Base-by-base conservation (phyloP, 37 sponge, comb jelly and placozoan species). In the Amphimedon queenslandica region DNA sequence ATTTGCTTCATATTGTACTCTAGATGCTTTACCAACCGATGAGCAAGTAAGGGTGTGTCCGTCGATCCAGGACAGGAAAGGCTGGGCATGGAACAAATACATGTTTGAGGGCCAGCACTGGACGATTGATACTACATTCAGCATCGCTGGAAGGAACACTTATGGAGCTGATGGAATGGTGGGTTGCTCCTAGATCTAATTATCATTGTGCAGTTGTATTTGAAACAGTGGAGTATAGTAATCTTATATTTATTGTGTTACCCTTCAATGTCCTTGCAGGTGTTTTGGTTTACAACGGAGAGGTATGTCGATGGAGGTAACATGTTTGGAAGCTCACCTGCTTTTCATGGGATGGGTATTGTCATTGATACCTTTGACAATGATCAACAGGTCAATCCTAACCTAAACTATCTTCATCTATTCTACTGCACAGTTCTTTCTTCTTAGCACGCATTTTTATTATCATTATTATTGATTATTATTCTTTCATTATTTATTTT, bases 81-180 rank as follows among this genome's bases (percentile, higher is more conserved):
- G 82, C 3, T 88, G 89, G 80, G 79, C 82, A 40, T 88, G 84
- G 88, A 33, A 72, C 0, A 81, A 77, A 37, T 42, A 73, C 23
- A 37, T 32, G 5, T 77, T 81, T 56, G 30, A 30, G 24, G 31
- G 35, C 11, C 31, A 29, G 3, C 53, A 80, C 57, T 86, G 87
- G 87, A 73, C 75, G 85, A 31, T 90, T 37, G 86, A 84, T 33
- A 31, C 73, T 10, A 67, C 63, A 16, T 8, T 91, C 1, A 68
- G 84, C 28, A 77, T 96, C 8, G 72, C 87, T 24, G 96, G 96
- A 1, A 53, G 90, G 64, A 74, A 77, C 27, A 78, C 77, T 61
- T 58, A 76, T 57, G 96, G 96, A 56, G 96, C 96, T 71, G 96
- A 96, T 81, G 96, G 96, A 34, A 83, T 96, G 93, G 94, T 93